These are phyloP conservation scores for Graphium colonna DNA, from an alignment of 2,888 invertebrate species.

Conservation along the genomic window DNA sequence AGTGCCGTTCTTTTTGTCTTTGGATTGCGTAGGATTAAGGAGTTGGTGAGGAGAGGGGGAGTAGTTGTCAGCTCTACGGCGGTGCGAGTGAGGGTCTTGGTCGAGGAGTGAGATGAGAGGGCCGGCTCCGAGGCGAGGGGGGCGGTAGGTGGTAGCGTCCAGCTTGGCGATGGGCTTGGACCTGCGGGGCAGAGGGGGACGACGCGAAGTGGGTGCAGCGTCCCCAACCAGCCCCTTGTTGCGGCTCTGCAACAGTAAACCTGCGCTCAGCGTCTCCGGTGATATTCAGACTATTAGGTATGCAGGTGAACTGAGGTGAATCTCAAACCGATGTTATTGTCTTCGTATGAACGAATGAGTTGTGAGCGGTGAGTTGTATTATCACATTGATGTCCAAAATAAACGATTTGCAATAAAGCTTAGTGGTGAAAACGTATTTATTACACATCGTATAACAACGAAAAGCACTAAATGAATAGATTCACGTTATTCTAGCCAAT, in stretches of 20 bases:
- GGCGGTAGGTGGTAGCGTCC: slow-evolving; percentile 65
- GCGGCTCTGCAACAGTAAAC: slow-evolving; percentile 77
- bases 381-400: neutral
- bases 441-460: neutral
- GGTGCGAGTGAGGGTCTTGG: slow-evolving; percentile 40
- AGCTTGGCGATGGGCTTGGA: slow-evolving; percentile 40
- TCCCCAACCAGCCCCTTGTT: slow-evolving; percentile 60
- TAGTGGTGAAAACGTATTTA: too few relatives aligned
- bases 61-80: slow-evolving; percentile 59
- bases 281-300: slow-evolving; percentile 26
- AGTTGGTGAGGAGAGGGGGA: slow-evolving; percentile 44
- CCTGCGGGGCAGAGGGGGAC: slow-evolving; percentile 34
- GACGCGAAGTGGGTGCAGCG: slow-evolving; percentile 26
- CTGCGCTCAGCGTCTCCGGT: slow-evolving; percentile 51
- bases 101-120: slow-evolving; percentile 39
- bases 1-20: slow-evolving; percentile 32
- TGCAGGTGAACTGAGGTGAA: slow-evolving; percentile 19
- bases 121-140: slow-evolving; percentile 50
- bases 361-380: slow-evolving; percentile 7
- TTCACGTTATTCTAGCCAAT: neutral
- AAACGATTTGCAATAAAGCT: neutral
- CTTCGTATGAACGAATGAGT: slow-evolving; percentile 10
- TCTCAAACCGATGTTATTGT: slow-evolving; percentile 2
- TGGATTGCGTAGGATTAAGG: slow-evolving; percentile 26
- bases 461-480: neutral